Base-by-base conservation (phyloP, 2,113 vertebrate genomes). In the Anoura caudifer region DNA sequence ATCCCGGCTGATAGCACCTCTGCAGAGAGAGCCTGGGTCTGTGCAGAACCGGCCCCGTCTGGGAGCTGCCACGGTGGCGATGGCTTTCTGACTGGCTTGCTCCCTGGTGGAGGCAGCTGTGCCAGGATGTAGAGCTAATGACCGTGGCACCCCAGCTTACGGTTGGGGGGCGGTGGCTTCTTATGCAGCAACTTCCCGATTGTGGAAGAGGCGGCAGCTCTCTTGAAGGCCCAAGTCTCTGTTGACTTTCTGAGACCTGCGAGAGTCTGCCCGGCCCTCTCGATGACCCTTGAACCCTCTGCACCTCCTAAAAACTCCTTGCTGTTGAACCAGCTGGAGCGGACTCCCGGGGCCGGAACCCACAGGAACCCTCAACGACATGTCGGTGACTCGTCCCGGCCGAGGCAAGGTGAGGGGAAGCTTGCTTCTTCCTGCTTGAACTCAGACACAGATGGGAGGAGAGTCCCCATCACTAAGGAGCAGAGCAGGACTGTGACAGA, bases 1-100 rank as follows among this genome's bases (percentile, higher is more conserved):
- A 4, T 67, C n/a, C 28, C 16, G 56, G 17, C 56, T 56, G 52
- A 45, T 8, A 45, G 43, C 43, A 45, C 4, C 43, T 8, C 43
- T 45, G 43, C 43, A 45, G 43, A 45, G 43, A 45, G 43, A 43
- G n/a, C 26, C 5, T 8, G 4, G 16, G 7, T 31, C 50, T 76
- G 8, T 1, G 63, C 41, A 75, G 31, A 38, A 3, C 3, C 17
- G 26, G 11, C 6, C 17, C 4, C 10, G 7, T 22, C 47, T 38
- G 16, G 15, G n/a, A 41, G 11, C 20, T 12, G 1, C 28, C 7
- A 0, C 36, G 38, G 14, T 9, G 5, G 33, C 43, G 9, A 15
- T 26, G 24, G 24, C 38, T 75, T 82, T 86, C 59, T 86, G 75
- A 65, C 0, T 0, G 14, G 65, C 17, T 19, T 50, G 17, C 75